These are phyloP conservation scores for Embiotoca jacksoni DNA, from an alignment of 2,113 vertebrate species.

Conservation along the genomic window DNA sequence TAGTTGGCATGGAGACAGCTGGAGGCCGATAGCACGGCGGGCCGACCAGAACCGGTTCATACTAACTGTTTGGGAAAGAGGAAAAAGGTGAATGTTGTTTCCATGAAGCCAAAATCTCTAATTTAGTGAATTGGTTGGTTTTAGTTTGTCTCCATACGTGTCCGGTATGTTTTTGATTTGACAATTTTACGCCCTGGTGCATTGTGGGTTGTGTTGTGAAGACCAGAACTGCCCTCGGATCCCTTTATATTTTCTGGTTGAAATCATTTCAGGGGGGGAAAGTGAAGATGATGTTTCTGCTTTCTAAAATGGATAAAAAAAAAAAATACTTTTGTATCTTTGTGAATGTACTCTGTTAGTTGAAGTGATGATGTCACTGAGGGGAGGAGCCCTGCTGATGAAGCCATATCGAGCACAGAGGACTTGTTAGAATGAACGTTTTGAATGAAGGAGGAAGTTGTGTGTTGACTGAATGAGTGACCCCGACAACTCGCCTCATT, in stretches of 20 bases:
- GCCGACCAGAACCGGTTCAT: neutral
- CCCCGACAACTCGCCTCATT: neutral
- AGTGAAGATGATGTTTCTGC: neutral
- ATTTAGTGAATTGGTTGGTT: constrained; percentile 21
- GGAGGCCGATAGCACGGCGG: neutral
- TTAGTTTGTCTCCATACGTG: constrained; percentile 43
- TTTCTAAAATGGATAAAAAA: neutral
- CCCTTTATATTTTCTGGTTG: too few relatives aligned
- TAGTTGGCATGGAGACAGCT: constrained; percentile 28
- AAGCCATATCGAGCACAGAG: constrained; percentile 54
- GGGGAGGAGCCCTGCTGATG: constrained; percentile 20
- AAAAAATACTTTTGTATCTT: neutral
- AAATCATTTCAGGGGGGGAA: too few relatives aligned
- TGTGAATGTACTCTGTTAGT: constrained; percentile 50
- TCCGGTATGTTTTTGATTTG: constrained; percentile 49
- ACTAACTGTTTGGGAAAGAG: neutral
- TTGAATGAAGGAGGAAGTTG: too few relatives aligned
- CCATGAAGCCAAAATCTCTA: constrained; percentile 32
- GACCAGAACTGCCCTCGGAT: constrained; percentile 9
- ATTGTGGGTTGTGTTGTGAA: constrained; percentile 18
- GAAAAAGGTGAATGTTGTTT: constrained; percentile 34
- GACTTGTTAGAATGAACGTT: neutral
- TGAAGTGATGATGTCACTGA: constrained; percentile 22
- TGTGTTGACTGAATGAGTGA: neutral
- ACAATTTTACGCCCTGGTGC: constrained; percentile 57